phyloP scores from a whole-genome alignment of 2,113 vertebrate species.

The Amphiprion percula region DNA sequence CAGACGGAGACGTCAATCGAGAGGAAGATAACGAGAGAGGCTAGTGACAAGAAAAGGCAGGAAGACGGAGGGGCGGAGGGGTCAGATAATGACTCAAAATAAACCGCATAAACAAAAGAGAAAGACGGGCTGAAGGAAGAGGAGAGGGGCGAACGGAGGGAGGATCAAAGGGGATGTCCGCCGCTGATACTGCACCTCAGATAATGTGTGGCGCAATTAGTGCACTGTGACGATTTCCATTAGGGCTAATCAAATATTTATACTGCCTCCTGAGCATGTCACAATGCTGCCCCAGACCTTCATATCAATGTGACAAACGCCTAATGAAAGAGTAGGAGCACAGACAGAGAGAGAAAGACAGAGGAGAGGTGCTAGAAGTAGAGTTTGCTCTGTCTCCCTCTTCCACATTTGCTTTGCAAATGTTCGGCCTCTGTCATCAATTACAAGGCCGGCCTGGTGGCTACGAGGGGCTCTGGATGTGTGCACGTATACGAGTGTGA shows the following conservation, averaged over 20 bases:
- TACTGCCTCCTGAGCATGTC: conserved; percentile 94
- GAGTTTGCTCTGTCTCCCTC: conserved; percentile 79
- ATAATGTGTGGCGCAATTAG: conserved; percentile 99
- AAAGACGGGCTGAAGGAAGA: conserved; percentile 41
- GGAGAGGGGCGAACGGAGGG: conserved; percentile 41
- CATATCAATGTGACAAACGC: conserved; percentile 97
- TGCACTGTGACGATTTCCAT: conserved; percentile 99
- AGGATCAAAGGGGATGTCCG: conserved; percentile 88
- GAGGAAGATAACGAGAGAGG: conserved; percentile 53
- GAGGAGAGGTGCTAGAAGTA: conserved; percentile 79
- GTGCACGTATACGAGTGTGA: conserved; percentile 26
- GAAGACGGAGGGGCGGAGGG: conserved; percentile 34
- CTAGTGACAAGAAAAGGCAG: conserved; percentile 53
- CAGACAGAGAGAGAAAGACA: conserved; percentile 64
- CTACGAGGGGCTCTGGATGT: conserved; percentile 78
- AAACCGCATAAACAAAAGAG: conserved; percentile 70
- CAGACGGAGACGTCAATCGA: conserved; percentile 30
- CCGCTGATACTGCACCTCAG: conserved; percentile 88
- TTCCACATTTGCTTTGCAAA: conserved; percentile 97
- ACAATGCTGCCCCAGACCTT: conserved; percentile 84
- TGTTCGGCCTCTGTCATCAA: conserved; percentile 90
- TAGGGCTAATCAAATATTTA: conserved; percentile 99
- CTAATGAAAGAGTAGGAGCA: conserved; percentile 83
- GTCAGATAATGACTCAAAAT: conserved; percentile 65
- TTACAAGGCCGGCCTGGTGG: conserved; percentile 85